These are phyloP conservation scores for Pseudopipra pipra DNA, from an alignment of 2,113 vertebrate species.

Conservation along the genomic window DNA sequence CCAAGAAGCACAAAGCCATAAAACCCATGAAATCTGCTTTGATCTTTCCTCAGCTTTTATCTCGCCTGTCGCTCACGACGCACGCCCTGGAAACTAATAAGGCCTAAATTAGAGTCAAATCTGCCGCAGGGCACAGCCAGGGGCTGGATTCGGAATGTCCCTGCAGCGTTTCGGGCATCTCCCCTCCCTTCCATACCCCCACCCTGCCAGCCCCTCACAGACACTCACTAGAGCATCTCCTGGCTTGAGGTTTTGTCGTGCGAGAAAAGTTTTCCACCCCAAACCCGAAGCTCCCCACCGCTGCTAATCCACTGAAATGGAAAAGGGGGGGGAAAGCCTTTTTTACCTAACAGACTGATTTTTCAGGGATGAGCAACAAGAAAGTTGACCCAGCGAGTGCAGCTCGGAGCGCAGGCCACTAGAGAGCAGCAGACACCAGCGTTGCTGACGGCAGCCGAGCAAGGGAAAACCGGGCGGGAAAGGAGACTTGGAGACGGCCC, in stretches of 20 bases:
- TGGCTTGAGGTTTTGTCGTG: not conserved
- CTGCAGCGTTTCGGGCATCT: not conserved
- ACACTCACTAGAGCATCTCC: not conserved
- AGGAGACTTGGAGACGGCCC: fast-evolving
- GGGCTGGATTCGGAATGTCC: not conserved
- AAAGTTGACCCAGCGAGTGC: not conserved
- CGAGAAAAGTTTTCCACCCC: not conserved
- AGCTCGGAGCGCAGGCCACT: not conserved
- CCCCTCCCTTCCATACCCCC: not conserved
- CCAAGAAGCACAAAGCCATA: not conserved
- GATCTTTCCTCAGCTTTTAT: conserved; percentile 25
- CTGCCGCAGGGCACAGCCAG: not conserved
- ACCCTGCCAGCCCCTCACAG: not conserved
- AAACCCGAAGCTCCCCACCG: not conserved
- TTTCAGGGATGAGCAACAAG: not conserved
- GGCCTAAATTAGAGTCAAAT: not conserved
- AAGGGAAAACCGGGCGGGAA: fast-evolving
- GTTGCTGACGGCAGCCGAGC: fast-evolving
- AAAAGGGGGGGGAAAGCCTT: not conserved
- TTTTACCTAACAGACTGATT: not conserved
- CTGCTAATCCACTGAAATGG: fast-evolving
- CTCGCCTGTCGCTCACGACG: fast-evolving
- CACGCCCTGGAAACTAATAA: not conserved
- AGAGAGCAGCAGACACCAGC: conserved; percentile 31
- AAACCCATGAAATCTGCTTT: not conserved